Conservation (phyloP, 2,888 invertebrate species). For the Campaea margaritaria region DNA sequence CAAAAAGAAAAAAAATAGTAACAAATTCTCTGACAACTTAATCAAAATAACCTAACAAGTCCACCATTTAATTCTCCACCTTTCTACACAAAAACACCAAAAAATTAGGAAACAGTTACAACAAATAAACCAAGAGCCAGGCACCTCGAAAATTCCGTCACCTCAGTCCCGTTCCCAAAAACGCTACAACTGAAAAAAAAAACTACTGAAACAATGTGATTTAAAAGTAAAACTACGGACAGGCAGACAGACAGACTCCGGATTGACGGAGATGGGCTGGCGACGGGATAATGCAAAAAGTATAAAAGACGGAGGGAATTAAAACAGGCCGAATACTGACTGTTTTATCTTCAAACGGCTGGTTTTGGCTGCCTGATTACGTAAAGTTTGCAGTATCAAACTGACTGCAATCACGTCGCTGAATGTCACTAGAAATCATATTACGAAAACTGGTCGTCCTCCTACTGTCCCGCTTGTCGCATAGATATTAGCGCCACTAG, state of each 20-base stretch:
- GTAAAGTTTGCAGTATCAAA: no score
- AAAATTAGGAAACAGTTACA: conserved; percentile 29
- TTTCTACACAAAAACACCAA: neutral
- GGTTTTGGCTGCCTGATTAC: neutral
- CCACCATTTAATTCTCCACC: no score
- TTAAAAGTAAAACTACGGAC: conserved; percentile 43
- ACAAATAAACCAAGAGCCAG: conserved; percentile 17
- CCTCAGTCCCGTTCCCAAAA: conserved; percentile 19
- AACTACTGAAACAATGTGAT: conserved; percentile 32
- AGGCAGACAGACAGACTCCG: conserved; percentile 49
- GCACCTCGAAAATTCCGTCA: conserved; percentile 19
- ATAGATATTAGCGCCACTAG: no score
- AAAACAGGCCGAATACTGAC: neutral
- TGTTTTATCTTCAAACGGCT: no score
- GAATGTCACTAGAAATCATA: no score
- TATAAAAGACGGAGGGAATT: conserved; percentile 9
- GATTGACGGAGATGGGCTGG: conserved; percentile 49
- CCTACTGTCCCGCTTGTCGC: no score
- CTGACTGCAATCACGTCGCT: no score
- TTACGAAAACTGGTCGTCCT: no score
- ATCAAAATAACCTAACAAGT: no score
- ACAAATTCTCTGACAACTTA: no score
- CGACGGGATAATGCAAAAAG: conserved; percentile 22
- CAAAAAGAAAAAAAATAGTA: no score
- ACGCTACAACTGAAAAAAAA: conserved; percentile 17